phyloP scores from a whole-genome alignment of 1,140 invertebrate genomes.

The Colletes latitarsis region DNA sequence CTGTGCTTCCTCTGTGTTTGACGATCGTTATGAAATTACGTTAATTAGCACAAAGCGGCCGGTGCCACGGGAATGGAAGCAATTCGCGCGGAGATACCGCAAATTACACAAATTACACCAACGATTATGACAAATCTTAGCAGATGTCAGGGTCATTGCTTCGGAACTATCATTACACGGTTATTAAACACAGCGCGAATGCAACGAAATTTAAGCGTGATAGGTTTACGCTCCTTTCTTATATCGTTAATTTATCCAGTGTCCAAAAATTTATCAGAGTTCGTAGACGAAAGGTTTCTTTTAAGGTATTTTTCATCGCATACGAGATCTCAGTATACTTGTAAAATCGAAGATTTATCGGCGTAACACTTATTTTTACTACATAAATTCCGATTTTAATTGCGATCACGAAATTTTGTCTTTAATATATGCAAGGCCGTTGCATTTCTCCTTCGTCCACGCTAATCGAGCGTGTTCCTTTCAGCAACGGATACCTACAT shows the following conservation, averaged over 20 bases:
- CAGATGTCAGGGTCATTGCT: constrained; percentile 20
- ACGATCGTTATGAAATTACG: constrained; percentile 64
- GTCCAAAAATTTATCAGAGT: too few relatives aligned
- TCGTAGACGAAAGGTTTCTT: too few relatives aligned
- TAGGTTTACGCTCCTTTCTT: not conserved
- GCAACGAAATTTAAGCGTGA: not conserved
- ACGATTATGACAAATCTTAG: constrained; percentile 8
- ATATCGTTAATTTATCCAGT: not conserved
- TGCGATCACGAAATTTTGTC: not conserved
- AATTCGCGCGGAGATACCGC: constrained; percentile 2
- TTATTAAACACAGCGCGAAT: not conserved
- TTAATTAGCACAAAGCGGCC: constrained; percentile 53
- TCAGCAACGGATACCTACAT: not conserved
- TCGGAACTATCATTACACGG: not conserved
- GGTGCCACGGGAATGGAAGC: constrained; percentile 2
- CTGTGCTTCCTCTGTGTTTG: constrained; percentile 42
- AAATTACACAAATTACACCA: constrained; percentile 36
- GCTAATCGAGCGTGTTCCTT: not conserved
- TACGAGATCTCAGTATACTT: not conserved
- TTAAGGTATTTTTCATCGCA: not conserved
- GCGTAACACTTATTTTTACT: not conserved
- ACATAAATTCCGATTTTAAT: too few relatives aligned
- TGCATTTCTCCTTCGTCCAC: constrained; percentile 13
- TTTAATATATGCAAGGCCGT: not conserved
- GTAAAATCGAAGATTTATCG: not conserved